Evolutionary conservation across 30 jellyfish, hydroid and myxozoan species (phyloP).

Genomic region (Nemopilema nomurai): DNA sequence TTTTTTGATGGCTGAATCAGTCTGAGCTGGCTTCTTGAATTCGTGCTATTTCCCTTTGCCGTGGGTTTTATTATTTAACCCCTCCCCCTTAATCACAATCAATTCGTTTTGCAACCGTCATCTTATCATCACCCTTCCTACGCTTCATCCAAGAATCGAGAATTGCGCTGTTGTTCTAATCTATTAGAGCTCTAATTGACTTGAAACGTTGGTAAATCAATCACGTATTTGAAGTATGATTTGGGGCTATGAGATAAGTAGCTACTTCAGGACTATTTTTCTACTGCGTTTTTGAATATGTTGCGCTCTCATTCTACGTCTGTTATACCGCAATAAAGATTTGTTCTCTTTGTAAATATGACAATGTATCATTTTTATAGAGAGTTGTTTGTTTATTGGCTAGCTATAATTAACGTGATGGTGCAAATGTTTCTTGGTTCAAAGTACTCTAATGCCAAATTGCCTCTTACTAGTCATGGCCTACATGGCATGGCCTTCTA

Average conservation of each 20-base stretch:
- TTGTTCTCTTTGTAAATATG: conserved; percentile 20
- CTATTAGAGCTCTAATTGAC: background rate
- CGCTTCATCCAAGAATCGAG: background rate
- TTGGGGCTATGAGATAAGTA: background rate
- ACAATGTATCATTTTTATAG: conserved; percentile 14
- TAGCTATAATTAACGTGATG: conserved; percentile 1
- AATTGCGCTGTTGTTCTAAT: background rate
- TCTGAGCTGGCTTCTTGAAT: too few relatives aligned
- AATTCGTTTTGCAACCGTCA: too few relatives aligned
- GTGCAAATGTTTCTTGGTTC: too few relatives aligned
- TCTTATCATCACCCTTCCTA: background rate
- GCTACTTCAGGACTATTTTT: background rate
- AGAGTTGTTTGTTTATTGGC: conserved; percentile 14
- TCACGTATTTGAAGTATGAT: background rate
- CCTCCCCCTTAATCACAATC: too few relatives aligned
- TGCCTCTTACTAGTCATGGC: too few relatives aligned
- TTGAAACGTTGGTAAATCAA: background rate
- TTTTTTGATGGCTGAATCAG: too few relatives aligned
- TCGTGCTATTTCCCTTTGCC: too few relatives aligned
- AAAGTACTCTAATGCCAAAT: too few relatives aligned
- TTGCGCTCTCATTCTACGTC: background rate
- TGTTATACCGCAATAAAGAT: conserved; percentile 2
- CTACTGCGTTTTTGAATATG: background rate
- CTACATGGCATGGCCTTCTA: too few relatives aligned
- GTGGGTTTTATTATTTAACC: too few relatives aligned